These are phyloP conservation scores for Phoxinus phoxinus DNA, from an alignment of 2,113 vertebrate species.

Conservation along the genomic window DNA sequence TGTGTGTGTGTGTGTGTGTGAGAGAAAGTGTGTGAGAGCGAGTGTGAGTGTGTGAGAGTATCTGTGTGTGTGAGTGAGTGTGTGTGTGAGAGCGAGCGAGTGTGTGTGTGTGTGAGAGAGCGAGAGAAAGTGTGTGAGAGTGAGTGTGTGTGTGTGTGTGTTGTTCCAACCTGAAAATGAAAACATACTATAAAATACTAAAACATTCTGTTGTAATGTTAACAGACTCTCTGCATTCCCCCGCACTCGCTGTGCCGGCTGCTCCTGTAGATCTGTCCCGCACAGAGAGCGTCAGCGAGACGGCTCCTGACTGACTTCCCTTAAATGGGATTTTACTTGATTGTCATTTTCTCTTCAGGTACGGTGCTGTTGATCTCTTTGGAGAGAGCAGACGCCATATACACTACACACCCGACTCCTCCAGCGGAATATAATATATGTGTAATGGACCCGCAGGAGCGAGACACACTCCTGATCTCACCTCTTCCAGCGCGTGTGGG, in stretches of 20 bases:
- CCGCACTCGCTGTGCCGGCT: background rate
- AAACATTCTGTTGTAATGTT: background rate
- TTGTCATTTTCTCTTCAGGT: constrained; percentile 12
- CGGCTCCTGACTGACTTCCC: background rate
- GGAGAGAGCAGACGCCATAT: background rate
- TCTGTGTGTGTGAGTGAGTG: too few species aligned
- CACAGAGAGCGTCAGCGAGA: background rate
- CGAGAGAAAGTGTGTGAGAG: too few species aligned
- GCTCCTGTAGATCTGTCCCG: background rate
- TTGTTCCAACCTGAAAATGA: too few species aligned
- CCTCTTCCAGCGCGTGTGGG: constrained; percentile 64
- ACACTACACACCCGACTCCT: background rate
- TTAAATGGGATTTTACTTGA: constrained; percentile 1
- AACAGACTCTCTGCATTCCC: background rate
- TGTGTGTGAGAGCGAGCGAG: too few species aligned
- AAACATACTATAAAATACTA: background rate
- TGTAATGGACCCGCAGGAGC: too few species aligned
- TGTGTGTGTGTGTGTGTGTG: too few species aligned
- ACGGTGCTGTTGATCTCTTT: background rate
- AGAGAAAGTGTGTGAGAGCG: too few species aligned
- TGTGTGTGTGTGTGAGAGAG: too few species aligned
- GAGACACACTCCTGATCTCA: constrained; percentile 37
- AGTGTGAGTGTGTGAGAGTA: too few species aligned
- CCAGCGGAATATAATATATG: constrained; percentile 9
- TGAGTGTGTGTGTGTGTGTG: too few species aligned